Base-by-base conservation (phyloP, 2,888 invertebrate species). In the Taphrorychus bicolor region DNA sequence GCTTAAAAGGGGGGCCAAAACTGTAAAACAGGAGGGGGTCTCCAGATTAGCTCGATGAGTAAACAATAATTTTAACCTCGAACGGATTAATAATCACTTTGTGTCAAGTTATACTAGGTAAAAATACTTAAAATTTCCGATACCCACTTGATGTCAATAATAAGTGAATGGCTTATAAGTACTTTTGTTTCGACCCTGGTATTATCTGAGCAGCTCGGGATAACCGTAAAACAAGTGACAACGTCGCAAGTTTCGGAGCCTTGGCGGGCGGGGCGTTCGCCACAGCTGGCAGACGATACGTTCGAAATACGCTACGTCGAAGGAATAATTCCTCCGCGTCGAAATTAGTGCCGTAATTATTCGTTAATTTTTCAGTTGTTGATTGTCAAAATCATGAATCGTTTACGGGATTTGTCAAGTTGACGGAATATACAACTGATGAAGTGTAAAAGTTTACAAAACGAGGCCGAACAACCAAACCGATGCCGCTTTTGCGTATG, bases 261-360 rank as follows among this genome's bases (percentile, higher is more conserved):
- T 41, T 32, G 73, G 74, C 82, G 84, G 85, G 85, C 84, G 85
- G 85, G 83, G 85, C 83, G 73, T 78, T 78, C 80, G 79, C 79
- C 83, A 84, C 85, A 85, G 85, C 85, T 85, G 85, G 85, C 85
- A 85, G 85, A 85, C 85, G 85, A 83, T 82, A 82, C 83, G 82
- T 82, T 59, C 45, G 40, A 58, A 67, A 62, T 62, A 62, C 62
- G 62, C 61, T 62, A 80, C 72, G 72, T 73, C 65, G 81, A 78
- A 78, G 80, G 78, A 80, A 74, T 79, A 71, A 73, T 78, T 76
- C 73, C 75, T 82, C 79, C 82, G 82, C 82, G 81, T 76, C 82
- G 79, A 77, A 81, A 82, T 79, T 80, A 81, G 79, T 80, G 72
- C 80, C 76, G 51, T 32, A 65, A 75, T 76, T 76, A 78, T 76